Evolutionary conservation across 2,113 vertebrate genomes (phyloP), one percentile per base, ranked within the genome.

Genomic region (Mormyrus iriodes): DNA sequence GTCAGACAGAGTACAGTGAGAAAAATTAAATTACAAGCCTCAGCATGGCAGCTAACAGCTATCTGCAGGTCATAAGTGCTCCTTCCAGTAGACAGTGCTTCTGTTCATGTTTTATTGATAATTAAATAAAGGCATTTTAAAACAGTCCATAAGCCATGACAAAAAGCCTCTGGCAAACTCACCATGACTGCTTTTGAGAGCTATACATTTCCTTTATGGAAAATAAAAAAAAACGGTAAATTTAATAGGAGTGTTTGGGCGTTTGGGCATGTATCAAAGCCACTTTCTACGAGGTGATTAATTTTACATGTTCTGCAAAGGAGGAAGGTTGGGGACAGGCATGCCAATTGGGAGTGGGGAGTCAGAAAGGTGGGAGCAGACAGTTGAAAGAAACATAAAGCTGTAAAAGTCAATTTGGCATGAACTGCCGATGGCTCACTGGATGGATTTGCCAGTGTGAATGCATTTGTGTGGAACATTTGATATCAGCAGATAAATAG

Each of bases 71-170:
- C 35, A 58, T 44, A 87, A 58, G 85, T 52, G 85, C 24, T 86
- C 0, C 4, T 82, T 83, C 21, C 51, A 42, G 49, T n/a, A 83
- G 49, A 58, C 69, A 58, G 15, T 55, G 35, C 44, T 79, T 82
- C 69, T 88, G 88, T 88, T 53, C 69, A 79, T 42, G 24, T 69
- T 88, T 88, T 61, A 31, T 46, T 84, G 39, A 42, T 85, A 61
- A 61, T 89, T 85, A 61, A 44, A 89, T 85, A 84, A 84, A 89
- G 76, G 52, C 79, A 49, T 55, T 89, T 89, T 87, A 83, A 89
- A 61, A 42, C 79, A 58, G 46, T 51, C 79, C 88, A 88, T 84
- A 35, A 35, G 15, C 44, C 88, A 58, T 58, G 79, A n/a, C 35
- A 53, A 83, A 12, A 53, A 61, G 76, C 76, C 79, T 89, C 51